These are phyloP conservation scores for Remorina albescens DNA, from an alignment of 2,797 vertebrate genomes.

Conservation along the genomic window DNA sequence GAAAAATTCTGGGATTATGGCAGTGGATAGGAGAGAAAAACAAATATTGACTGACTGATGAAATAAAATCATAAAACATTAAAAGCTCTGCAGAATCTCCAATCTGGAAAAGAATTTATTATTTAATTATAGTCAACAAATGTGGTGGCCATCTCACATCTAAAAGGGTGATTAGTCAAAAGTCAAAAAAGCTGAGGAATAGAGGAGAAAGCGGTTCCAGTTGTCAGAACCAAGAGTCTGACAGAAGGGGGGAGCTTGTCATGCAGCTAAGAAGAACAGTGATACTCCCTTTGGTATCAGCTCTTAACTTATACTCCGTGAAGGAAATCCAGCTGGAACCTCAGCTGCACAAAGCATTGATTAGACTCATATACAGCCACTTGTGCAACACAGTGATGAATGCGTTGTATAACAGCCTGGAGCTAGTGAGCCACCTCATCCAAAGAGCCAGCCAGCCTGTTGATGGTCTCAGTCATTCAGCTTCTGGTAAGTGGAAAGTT, in stretches of 20 bases:
- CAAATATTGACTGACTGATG: neutral
- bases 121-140: slow-evolving; percentile 24
- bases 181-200: slow-evolving; percentile 7
- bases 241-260: slow-evolving; percentile 39
- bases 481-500: slow-evolving; percentile 73
- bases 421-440: slow-evolving; percentile 42
- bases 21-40: neutral
- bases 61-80: slow-evolving; percentile 22
- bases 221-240: slow-evolving; percentile 44
- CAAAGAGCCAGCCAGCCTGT: slow-evolving; percentile 52
- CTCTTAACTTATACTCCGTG: slow-evolving; percentile 46
- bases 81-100: slow-evolving; percentile 7
- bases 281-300: slow-evolving; percentile 67
- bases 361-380: slow-evolving; percentile 51
- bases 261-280: slow-evolving; percentile 32
- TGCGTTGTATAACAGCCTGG: slow-evolving; percentile 62
- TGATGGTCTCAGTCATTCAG: slow-evolving; percentile 51
- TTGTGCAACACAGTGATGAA: slow-evolving; percentile 67
- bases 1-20: slow-evolving; percentile 3
- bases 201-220: slow-evolving; percentile 28
- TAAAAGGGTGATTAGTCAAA: slow-evolving; percentile 17
- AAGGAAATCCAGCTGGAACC: slow-evolving; percentile 66
- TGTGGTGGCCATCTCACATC: slow-evolving; percentile 3
- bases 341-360: slow-evolving; percentile 59
- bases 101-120: slow-evolving; percentile 41